Evolutionary conservation across 2,888 invertebrate species (phyloP).

Genomic region (Argyra leucocephala): DNA sequence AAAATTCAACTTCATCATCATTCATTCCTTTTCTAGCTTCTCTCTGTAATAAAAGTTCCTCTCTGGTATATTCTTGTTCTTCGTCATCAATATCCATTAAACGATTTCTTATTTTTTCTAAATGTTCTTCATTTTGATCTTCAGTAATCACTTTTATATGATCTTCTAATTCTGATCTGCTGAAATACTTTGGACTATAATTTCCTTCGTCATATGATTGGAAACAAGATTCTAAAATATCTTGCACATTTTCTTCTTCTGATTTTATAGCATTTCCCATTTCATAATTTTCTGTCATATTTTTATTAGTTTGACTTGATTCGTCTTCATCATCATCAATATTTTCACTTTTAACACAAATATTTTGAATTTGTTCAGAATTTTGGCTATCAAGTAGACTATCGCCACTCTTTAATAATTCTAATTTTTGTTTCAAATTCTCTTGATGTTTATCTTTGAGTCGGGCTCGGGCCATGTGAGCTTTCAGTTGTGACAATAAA

Average conservation of each 20-base stretch:
- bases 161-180: constrained; percentile 41
- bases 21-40: constrained; percentile 79
- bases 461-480: constrained; percentile 87
- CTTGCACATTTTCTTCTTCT: constrained; percentile 19
- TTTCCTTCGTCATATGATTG: constrained; percentile 67
- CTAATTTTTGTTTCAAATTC: constrained; percentile 77
- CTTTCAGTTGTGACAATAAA: constrained; percentile 86
- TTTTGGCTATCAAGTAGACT: constrained; percentile 45
- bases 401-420: constrained; percentile 79
- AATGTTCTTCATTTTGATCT: constrained; percentile 63
- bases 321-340: constrained; percentile 15
- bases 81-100: constrained; percentile 54
- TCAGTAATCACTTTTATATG: constrained; percentile 69
- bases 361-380: constrained; percentile 23
- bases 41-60: constrained; percentile 59
- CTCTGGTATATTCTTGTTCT: constrained; percentile 47
- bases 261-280: neutral
- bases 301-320: neutral
- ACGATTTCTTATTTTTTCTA: constrained; percentile 62
- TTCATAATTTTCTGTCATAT: neutral
- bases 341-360: constrained; percentile 27
- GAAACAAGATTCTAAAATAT: constrained; percentile 45
- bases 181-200: constrained; percentile 71
- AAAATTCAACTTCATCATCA: constrained; percentile 81
- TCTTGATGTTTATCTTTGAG: constrained; percentile 87